Percentiles rank a stretch among this genome's conserved stretches.
Conservation (phyloP, 2,888 invertebrate genomes). For the Tortricodes alternella region DNA sequence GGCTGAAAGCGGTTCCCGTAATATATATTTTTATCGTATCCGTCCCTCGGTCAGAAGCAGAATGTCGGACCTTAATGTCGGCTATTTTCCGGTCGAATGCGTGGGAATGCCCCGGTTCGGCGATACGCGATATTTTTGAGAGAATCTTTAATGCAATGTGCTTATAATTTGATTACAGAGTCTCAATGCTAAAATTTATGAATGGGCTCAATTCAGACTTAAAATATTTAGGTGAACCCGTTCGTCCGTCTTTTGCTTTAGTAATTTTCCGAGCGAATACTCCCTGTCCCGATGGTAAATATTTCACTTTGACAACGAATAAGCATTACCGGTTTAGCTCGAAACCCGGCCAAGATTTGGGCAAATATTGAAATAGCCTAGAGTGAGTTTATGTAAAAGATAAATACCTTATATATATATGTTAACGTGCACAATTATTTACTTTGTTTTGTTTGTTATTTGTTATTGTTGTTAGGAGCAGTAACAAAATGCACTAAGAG, state of each 20-base stretch:
- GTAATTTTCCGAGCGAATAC: slow-evolving; percentile 45
- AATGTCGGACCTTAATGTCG: slow-evolving; percentile 75
- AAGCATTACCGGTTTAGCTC: slow-evolving; percentile 32
- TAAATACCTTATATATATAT: slow-evolving; percentile 11
- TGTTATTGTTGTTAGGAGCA: too few species aligned
- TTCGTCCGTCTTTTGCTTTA: slow-evolving; percentile 33
- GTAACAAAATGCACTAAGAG: too few species aligned
- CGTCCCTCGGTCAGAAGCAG: slow-evolving; percentile 62
- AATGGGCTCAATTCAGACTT: slow-evolving; percentile 4
- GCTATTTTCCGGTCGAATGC: slow-evolving; percentile 76
- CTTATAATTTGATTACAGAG: slow-evolving; percentile 11
- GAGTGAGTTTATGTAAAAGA: slow-evolving; percentile 14
- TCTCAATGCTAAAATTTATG: too few species aligned
- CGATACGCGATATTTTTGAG: slow-evolving; percentile 68
- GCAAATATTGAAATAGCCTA: slow-evolving; percentile 29
- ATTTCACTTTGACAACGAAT: slow-evolving; percentile 33
- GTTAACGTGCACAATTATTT: too few species aligned
- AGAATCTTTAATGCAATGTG: slow-evolving; percentile 56
- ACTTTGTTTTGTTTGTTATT: too few species aligned
- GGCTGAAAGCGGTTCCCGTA: slow-evolving; percentile 45
- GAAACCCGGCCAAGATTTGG: slow-evolving; percentile 17
- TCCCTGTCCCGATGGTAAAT: slow-evolving; percentile 42
- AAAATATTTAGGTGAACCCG: slow-evolving; percentile 9
- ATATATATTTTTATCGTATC: slow-evolving; percentile 66
- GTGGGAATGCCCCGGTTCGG: slow-evolving; percentile 70